Percentiles rank a stretch among this genome's conserved stretches.
Evolutionary conservation across 53 echinoderm and acorn worm genomes (phyloP).

Genomic region (Temnopleurus reevesii): DNA sequence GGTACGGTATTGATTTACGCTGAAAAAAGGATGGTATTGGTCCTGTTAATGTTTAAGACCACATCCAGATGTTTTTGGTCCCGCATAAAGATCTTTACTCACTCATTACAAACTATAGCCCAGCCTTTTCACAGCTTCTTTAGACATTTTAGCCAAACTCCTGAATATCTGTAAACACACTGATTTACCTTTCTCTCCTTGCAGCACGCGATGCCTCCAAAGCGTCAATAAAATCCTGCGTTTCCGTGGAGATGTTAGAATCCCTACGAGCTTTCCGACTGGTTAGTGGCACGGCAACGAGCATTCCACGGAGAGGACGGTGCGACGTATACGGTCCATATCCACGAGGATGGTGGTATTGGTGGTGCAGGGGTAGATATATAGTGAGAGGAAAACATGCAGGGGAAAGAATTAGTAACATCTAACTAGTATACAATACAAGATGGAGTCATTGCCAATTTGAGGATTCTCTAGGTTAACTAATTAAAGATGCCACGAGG

Average conservation of each 20-base stretch:
- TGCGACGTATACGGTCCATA: not conserved
- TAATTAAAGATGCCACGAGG: conserved; percentile 19
- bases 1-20: too few species aligned
- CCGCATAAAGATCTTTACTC: too few species aligned
- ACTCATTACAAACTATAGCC: too few species aligned
- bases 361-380: conserved; percentile 1
- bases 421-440: conserved; percentile 15
- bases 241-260: conserved; percentile 87
- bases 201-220: conserved; percentile 92
- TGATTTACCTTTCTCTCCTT: conserved; percentile 99
- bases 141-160: too few species aligned
- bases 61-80: too few species aligned
- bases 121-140: too few species aligned
- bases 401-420: conserved; percentile 53
- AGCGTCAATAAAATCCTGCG: conserved; percentile 81
- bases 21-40: too few species aligned
- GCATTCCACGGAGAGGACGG: not conserved
- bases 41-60: too few species aligned
- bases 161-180: too few species aligned
- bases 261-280: conserved; percentile 77
- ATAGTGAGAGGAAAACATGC: conserved; percentile 43
- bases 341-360: not conserved
- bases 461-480: not conserved
- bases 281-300: not conserved
- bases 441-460: not conserved